phyloP scores from a whole-genome alignment of 2,113 vertebrate species.

The Struthio camelus region DNA sequence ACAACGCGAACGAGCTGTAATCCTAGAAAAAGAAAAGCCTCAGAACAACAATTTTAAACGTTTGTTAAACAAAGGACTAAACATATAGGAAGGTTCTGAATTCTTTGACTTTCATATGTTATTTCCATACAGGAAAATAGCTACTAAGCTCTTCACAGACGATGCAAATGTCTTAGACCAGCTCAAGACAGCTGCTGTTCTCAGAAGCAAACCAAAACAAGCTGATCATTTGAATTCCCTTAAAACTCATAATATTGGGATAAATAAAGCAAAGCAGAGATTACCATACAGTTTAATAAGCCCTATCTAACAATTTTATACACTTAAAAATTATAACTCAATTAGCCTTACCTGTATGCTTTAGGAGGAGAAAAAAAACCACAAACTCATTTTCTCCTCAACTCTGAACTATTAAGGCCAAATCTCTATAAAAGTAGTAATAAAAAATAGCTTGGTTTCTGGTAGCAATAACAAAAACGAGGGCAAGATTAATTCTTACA shows the following conservation, averaged over 20 bases:
- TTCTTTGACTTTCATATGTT: constrained; percentile 7
- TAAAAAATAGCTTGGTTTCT: constrained; percentile 68
- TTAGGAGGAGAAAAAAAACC: background rate
- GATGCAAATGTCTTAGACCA: constrained; percentile 42
- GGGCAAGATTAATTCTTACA: constrained; percentile 59
- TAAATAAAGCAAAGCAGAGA: constrained; percentile 22
- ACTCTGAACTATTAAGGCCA: background rate
- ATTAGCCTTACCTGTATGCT: constrained; percentile 15
- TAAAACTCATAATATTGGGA: background rate
- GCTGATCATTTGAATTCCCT: constrained; percentile 15
- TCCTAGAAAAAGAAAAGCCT: background rate
- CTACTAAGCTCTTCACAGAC: background rate
- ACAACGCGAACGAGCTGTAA: background rate
- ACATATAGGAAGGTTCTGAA: background rate
- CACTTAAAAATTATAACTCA: background rate
- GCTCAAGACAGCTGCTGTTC: constrained; percentile 25
- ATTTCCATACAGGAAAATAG: constrained; percentile 64
- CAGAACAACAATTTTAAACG: background rate
- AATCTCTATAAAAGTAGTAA: constrained; percentile 28
- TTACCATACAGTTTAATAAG: background rate
- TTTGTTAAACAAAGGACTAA: constrained; percentile 70
- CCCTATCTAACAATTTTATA: background rate
- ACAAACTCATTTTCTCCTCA: constrained; percentile 65
- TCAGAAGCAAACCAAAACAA: constrained; percentile 16
- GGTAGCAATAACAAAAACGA: constrained; percentile 61